Conservation (phyloP, 2,888 invertebrate species). For the Melieria picta region DNA sequence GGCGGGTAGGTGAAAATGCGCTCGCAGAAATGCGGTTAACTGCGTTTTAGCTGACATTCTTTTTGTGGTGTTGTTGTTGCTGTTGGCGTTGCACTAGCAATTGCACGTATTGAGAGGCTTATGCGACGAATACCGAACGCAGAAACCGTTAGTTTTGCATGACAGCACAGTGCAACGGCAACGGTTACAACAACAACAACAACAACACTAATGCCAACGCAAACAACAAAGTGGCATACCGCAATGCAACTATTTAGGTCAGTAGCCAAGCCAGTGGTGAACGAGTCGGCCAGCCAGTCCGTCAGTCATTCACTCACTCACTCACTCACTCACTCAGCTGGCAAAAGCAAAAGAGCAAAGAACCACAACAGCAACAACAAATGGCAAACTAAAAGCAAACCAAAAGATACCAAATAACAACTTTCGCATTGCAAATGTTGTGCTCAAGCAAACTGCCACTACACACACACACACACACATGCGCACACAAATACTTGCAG, state of each 20-base stretch:
- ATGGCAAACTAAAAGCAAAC: not conserved
- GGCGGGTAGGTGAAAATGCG: no score
- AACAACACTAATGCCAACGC: not conserved
- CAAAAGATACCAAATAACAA: not conserved
- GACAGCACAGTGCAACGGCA: not conserved
- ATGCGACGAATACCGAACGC: slow-evolving; percentile 11
- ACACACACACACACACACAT: no score
- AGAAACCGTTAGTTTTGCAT: slow-evolving; percentile 32
- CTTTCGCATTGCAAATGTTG: slow-evolving; percentile 15
- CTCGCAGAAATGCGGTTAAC: slow-evolving; percentile 48
- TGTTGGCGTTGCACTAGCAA: not conserved
- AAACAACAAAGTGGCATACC: not conserved
- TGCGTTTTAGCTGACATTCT: slow-evolving; percentile 43
- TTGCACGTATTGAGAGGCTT: not conserved
- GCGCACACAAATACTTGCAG: no score
- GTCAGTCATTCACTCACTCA: not conserved
- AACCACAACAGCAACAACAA: not conserved
- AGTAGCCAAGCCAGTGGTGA: slow-evolving; percentile 37
- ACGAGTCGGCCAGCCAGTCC: not conserved
- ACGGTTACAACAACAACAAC: not conserved
- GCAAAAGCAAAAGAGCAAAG: not conserved
- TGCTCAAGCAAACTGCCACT: not conserved
- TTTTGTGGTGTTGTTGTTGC: not conserved
- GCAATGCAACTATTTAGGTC: slow-evolving; percentile 51
- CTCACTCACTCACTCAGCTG: not conserved